These are phyloP conservation scores for Oceanodroma tethys DNA, from an alignment of 2,113 vertebrate species.

Conservation along the genomic window DNA sequence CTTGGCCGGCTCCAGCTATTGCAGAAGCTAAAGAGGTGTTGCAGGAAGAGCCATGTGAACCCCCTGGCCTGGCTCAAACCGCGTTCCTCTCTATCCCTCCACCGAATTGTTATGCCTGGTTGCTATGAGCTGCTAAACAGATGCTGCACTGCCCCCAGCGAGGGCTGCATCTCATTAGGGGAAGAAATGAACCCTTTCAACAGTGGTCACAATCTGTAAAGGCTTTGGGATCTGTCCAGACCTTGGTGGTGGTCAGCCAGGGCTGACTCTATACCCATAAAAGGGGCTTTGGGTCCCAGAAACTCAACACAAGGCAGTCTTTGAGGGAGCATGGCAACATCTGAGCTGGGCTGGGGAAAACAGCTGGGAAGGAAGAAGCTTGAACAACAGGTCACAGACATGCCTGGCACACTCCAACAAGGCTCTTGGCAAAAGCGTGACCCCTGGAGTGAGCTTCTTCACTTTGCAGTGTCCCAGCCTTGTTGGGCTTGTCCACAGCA, in stretches of 20 bases:
- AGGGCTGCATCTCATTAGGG: conserved; percentile 44
- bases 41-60: neutral
- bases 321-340: neutral
- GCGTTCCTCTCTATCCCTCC: accelerated
- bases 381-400: neutral
- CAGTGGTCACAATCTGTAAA: neutral
- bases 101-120: neutral
- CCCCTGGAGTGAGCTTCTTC: neutral
- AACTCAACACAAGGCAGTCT: neutral
- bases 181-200: conserved; percentile 52
- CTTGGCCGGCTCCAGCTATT: neutral
- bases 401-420: neutral
- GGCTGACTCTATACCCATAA: neutral
- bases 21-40: neutral
- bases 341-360: neutral
- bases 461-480: neutral
- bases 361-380: neutral
- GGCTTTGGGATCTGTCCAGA: conserved; percentile 28
- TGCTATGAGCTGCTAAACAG: conserved; percentile 20
- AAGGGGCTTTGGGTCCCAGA: neutral
- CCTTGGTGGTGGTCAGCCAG: conserved; percentile 8
- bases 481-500: neutral
- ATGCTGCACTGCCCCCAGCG: conserved; percentile 10
- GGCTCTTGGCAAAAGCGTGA: neutral
- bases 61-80: neutral